These are phyloP conservation scores for Tetramorium parvispinum DNA, from an alignment of 1,140 invertebrate genomes.

Conservation along the genomic window DNA sequence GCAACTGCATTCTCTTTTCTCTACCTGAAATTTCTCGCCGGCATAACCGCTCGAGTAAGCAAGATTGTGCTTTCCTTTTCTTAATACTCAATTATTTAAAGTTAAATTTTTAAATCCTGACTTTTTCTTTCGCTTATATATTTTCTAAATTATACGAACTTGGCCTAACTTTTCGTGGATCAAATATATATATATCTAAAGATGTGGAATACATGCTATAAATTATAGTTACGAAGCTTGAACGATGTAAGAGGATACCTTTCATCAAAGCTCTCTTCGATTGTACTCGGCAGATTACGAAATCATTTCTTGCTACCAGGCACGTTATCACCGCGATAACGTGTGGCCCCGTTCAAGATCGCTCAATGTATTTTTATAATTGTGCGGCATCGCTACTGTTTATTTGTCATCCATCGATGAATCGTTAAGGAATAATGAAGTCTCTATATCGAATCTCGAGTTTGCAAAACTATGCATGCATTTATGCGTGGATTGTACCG, in stretches of 20 bases:
- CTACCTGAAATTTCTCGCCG: slow-evolving; percentile 2
- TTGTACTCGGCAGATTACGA: not conserved
- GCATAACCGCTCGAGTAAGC: not conserved
- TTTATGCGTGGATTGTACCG: not conserved
- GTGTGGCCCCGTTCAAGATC: slow-evolving; percentile 50
- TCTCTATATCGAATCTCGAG: not conserved
- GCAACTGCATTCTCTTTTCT: not conserved
- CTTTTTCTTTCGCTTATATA: not conserved
- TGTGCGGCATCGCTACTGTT: slow-evolving; percentile 1
- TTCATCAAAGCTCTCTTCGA: not conserved
- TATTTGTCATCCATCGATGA: slow-evolving; percentile 47
- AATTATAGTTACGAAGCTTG: not conserved
- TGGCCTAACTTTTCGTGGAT: not conserved
- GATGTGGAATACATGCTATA: not conserved
- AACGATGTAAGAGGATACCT: not conserved
- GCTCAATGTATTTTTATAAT: slow-evolving; percentile 57
- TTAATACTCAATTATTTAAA: not conserved
- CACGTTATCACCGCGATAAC: slow-evolving; percentile 53
- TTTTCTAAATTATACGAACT: not conserved
- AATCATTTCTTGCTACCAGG: slow-evolving; percentile 49
- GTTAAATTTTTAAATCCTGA: not conserved
- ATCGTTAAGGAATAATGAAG: slow-evolving; percentile 12
- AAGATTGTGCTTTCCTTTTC: not conserved
- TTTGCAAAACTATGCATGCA: slow-evolving; percentile 22
- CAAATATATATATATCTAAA: not conserved